Conservation (phyloP, 2,797 vertebrate genomes). For the Carapus acus region DNA sequence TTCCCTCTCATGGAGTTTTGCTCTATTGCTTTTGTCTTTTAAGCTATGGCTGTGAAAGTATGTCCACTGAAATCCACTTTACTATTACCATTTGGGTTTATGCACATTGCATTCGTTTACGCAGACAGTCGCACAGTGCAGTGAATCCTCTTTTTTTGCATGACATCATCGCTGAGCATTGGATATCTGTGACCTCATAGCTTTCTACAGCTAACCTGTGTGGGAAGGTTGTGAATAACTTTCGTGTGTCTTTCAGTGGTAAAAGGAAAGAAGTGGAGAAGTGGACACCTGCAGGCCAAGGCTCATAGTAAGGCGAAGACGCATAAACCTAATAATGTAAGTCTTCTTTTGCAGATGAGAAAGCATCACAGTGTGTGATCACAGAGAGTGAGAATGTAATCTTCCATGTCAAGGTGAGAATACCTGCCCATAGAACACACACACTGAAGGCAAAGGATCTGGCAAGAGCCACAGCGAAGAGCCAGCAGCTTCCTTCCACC, state of each 20-base stretch:
- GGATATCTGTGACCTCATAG: not conserved
- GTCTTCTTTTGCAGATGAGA: not conserved
- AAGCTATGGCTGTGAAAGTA: too few species aligned
- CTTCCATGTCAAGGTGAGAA: slow-evolving; percentile 51
- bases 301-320: slow-evolving; percentile 73
- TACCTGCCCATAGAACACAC: slow-evolving; percentile 30
- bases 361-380: slow-evolving; percentile 8
- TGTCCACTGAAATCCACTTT: too few species aligned
- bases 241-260: slow-evolving; percentile 65
- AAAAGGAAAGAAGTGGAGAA: slow-evolving; percentile 67
- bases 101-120: too few species aligned
- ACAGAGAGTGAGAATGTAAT: slow-evolving; percentile 25
- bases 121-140: too few species aligned
- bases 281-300: slow-evolving; percentile 43
- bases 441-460: slow-evolving; percentile 39
- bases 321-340: not conserved
- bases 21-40: too few species aligned
- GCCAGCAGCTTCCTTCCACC: slow-evolving; percentile 23
- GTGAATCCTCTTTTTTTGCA: too few species aligned
- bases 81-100: too few species aligned
- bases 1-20: too few species aligned
- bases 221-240: slow-evolving; percentile 4
- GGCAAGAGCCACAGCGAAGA: slow-evolving; percentile 22
- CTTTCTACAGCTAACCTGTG: not conserved
- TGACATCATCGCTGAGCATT: too few species aligned